These are phyloP conservation scores for Scomber scombrus DNA, from an alignment of 2,113 vertebrate genomes.

Conservation along the genomic window DNA sequence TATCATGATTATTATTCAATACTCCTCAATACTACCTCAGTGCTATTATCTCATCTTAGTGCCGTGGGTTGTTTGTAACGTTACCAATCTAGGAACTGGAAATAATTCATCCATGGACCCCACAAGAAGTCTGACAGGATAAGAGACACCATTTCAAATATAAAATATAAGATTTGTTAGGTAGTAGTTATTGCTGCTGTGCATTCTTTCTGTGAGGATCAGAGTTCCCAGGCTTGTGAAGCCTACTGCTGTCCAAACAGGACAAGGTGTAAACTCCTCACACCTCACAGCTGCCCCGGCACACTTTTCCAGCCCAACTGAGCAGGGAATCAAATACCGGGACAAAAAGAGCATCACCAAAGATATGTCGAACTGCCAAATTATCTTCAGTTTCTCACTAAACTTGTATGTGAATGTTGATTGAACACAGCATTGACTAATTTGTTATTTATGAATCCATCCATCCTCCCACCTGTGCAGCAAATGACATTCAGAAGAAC, in stretches of 20 bases:
- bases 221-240: slow-evolving; percentile 73
- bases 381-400: not conserved
- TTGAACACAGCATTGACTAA: not conserved
- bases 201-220: not conserved
- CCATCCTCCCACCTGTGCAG: too few species aligned
- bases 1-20: too few species aligned
- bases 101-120: too few species aligned
- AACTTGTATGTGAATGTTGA: not conserved
- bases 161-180: not conserved
- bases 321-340: not conserved
- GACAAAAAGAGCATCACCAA: not conserved
- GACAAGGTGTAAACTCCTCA: slow-evolving; percentile 78
- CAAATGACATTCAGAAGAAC: not conserved
- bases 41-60: too few species aligned
- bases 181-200: not conserved
- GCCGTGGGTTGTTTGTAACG: too few species aligned
- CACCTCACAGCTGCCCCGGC: slow-evolving; percentile 77
- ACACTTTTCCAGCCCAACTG: slow-evolving; percentile 68
- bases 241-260: slow-evolving; percentile 84
- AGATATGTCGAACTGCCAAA: not conserved
- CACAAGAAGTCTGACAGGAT: not conserved
- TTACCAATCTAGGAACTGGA: too few species aligned
- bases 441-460: not conserved
- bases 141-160: not conserved
- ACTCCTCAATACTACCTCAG: too few species aligned